A percentile compares a stretch with the other conserved stretches of the same genome.
Conservation (phyloP, 2,888 invertebrate genomes). For the Parapristionchus giblindavisi region DNA sequence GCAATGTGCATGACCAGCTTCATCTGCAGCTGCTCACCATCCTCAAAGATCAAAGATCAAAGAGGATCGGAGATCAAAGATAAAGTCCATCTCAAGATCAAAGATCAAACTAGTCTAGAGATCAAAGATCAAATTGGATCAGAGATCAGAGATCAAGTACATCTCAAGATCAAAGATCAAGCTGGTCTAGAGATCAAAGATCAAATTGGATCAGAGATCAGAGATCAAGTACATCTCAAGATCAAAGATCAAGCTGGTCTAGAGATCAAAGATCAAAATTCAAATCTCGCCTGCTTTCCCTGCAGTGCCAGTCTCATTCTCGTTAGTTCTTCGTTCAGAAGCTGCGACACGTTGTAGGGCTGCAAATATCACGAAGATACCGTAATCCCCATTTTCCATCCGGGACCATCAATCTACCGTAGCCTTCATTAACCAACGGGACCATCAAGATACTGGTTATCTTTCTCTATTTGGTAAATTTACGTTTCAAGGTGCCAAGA, state of each 20-base stretch:
- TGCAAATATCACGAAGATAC: neutral
- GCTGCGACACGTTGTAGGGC: neutral
- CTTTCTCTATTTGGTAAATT: too few species aligned
- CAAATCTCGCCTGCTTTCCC: neutral
- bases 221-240: too few species aligned
- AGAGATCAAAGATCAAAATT: too few species aligned
- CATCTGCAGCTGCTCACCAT: neutral
- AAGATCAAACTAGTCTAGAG: neutral
- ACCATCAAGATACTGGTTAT: too few species aligned
- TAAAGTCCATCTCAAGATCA: too few species aligned
- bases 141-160: too few species aligned
- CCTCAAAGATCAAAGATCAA: conserved; percentile 24
- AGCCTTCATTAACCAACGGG: neutral
- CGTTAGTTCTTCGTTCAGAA: neutral
- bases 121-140: too few species aligned
- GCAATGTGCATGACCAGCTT: conserved; percentile 16
- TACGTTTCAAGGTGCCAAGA: too few species aligned
- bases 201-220: neutral
- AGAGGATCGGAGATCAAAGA: neutral
- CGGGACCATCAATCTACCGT: neutral
- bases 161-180: too few species aligned
- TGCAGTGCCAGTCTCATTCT: conserved; percentile 18
- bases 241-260: conserved; percentile 26
- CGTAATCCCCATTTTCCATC: neutral
- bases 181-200: conserved; percentile 23